Evolutionary conservation across 2,113 vertebrate genomes (phyloP), one percentile per base, ranked within the genome.

Genomic region (Hippocampus zosterae): DNA sequence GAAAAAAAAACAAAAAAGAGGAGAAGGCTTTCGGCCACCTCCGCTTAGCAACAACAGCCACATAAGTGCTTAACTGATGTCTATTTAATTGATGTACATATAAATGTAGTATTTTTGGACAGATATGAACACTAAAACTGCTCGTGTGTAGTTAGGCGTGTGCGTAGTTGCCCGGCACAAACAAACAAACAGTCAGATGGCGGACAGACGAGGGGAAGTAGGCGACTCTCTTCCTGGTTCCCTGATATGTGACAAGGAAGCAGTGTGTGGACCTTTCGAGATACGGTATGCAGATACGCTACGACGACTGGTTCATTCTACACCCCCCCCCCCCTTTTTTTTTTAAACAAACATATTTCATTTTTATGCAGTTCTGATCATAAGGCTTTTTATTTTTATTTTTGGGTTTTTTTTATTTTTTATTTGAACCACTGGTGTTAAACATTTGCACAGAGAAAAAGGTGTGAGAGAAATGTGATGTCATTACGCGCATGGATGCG

Each of bases 81-180:
- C 89, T 95, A 93, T 95, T 95, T 96, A 95, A 95, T 93, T 93
- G 94, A 93, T 97, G 96, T 97, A 97, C 93, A 98, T 96, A 95
- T 81, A 89, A 84, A 93, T 68, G 94, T 94, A 92, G 93, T 94
- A 92, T 94, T 90, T 89, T 94, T 92, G 90, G 93, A 88, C 89
- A 90, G 91, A 92, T 88, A 79, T 74, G 77, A 88, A 91, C 91
- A 91, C 93, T 93, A 93, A 89, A 80, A 88, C 87, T 89, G 69
- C 85, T 79, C 82, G 86, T 91, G 77, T 95, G 94, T 95, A 95
- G 93, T 95, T 95, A 95, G 84, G 73, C 19, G 70, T 92, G 91
- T 91, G 92, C 93, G 92, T 91, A 93, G 90, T 86, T 89, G 76
- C 85, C 94, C 90, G 95, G 94, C 94, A 92, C 91, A 94, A 88